Percentiles rank a stretch among this genome's conserved stretches.
Conservation (phyloP, 2,797 vertebrate species). For the Leptoclinus maculatus region DNA sequence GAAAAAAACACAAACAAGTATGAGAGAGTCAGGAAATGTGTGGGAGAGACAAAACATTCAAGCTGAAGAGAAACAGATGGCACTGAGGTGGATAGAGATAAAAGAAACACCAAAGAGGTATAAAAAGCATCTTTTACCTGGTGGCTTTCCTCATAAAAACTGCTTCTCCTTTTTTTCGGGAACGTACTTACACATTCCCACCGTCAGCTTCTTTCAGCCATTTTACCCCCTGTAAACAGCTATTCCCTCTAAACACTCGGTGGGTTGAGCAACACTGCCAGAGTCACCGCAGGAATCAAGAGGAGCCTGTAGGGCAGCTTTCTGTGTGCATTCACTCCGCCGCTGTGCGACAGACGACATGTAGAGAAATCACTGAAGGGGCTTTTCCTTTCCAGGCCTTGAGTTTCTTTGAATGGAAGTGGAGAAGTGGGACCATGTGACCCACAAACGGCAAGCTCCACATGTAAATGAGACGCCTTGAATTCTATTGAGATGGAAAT, state of each 20-base stretch:
- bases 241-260: slow-evolving; percentile 1
- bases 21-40: slow-evolving; percentile 35
- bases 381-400: not conserved
- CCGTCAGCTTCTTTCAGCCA: slow-evolving; percentile 19
- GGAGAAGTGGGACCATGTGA: slow-evolving; percentile 25
- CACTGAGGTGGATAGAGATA: not conserved
- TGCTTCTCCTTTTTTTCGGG: not conserved
- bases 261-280: slow-evolving; percentile 5
- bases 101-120: not conserved
- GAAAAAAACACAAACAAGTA: slow-evolving; percentile 25
- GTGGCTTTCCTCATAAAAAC: slow-evolving; percentile 9
- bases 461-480: slow-evolving; percentile 18
- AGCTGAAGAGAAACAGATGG: slow-evolving; percentile 20
- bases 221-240: slow-evolving; percentile 8
- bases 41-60: slow-evolving; percentile 53
- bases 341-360: slow-evolving; percentile 11
- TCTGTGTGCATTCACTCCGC: slow-evolving; percentile 6
- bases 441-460: not conserved
- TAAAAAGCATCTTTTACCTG: slow-evolving; percentile 43
- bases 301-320: slow-evolving; percentile 72
- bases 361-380: not conserved
- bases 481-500: slow-evolving; percentile 12
- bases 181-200: not conserved
- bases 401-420: slow-evolving; percentile 19
- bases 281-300: slow-evolving; percentile 69